phyloP scores from a whole-genome alignment of 2,888 invertebrate species.

The Pilophorus perplexus region DNA sequence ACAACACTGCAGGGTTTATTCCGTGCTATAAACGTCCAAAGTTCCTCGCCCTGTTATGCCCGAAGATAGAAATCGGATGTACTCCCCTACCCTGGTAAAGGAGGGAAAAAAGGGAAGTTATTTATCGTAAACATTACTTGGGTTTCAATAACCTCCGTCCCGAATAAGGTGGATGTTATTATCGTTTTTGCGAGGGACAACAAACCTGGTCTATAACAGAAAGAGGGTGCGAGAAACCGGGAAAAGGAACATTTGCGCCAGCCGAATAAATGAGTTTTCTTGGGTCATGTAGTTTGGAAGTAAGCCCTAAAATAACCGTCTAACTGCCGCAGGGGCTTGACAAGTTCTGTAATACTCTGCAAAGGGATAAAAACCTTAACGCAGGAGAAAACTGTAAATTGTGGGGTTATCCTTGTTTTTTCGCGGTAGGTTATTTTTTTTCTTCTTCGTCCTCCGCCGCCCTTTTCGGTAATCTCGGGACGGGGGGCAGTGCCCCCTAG shows the following conservation, averaged over 20 bases:
- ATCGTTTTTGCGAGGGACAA: slow-evolving; percentile 10
- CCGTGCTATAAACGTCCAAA: neutral
- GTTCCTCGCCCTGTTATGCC: neutral
- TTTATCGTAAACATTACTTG: slow-evolving; percentile 8
- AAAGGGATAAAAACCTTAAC: too few species aligned
- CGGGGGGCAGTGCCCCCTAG: slow-evolving; percentile 14
- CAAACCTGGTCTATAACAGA: slow-evolving; percentile 7
- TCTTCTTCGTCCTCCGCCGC: too few species aligned
- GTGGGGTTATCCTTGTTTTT: slow-evolving; percentile 32
- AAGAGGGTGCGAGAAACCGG: slow-evolving; percentile 3
- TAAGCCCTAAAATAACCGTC: slow-evolving; percentile 40
- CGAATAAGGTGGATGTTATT: slow-evolving; percentile 16
- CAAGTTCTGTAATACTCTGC: slow-evolving; percentile 33
- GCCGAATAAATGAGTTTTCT: slow-evolving; percentile 37
- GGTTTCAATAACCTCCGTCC: slow-evolving; percentile 17
- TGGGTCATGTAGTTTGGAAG: slow-evolving; percentile 27
- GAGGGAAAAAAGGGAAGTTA: neutral
- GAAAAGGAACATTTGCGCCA: slow-evolving; percentile 4
- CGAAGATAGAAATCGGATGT: neutral
- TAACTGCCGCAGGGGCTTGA: slow-evolving; percentile 39
- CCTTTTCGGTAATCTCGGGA: slow-evolving; percentile 13
- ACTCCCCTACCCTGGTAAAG: neutral
- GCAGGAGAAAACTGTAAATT: slow-evolving; percentile 40
- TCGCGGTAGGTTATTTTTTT: neutral
- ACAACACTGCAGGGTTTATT: neutral